Evolutionary conservation across 2,888 invertebrate species (phyloP).

Genomic region (Sipha maydis): DNA sequence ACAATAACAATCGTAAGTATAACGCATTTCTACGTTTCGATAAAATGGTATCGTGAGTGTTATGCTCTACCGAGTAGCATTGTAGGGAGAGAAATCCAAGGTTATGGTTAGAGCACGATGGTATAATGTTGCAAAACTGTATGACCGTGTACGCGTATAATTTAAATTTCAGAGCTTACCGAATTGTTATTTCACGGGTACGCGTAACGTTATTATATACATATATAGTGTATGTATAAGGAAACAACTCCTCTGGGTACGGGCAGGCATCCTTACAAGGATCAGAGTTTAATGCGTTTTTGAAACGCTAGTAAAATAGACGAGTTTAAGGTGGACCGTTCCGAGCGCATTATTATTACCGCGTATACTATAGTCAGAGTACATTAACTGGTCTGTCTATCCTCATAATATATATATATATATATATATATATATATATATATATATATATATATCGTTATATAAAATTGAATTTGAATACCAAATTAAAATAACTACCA

Average conservation of each 20-base stretch:
- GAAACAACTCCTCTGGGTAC: conserved; percentile 39
- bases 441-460: too few species aligned
- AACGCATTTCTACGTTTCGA: background rate
- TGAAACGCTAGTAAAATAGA: conserved; percentile 39
- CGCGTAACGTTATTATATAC: background rate
- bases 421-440: too few species aligned
- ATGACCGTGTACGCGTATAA: background rate
- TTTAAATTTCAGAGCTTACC: conserved; percentile 35
- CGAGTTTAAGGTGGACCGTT: conserved; percentile 28
- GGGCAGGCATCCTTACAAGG: background rate
- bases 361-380: background rate
- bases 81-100: background rate
- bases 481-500: background rate
- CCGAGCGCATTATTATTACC: conserved; percentile 21
- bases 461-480: background rate
- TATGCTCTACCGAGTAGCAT: background rate
- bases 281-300: conserved; percentile 25
- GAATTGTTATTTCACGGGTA: conserved; percentile 41
- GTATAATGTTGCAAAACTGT: background rate
- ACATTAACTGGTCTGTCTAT: background rate
- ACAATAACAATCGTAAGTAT: too few species aligned
- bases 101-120: background rate
- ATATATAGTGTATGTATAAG: background rate
- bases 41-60: background rate
- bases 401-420: too few species aligned